Percentiles rank a stretch among this genome's conserved stretches.
These are phyloP conservation scores for Brachirus orientalis DNA, from an alignment of 2,113 vertebrate genomes.

Conservation along the genomic window DNA sequence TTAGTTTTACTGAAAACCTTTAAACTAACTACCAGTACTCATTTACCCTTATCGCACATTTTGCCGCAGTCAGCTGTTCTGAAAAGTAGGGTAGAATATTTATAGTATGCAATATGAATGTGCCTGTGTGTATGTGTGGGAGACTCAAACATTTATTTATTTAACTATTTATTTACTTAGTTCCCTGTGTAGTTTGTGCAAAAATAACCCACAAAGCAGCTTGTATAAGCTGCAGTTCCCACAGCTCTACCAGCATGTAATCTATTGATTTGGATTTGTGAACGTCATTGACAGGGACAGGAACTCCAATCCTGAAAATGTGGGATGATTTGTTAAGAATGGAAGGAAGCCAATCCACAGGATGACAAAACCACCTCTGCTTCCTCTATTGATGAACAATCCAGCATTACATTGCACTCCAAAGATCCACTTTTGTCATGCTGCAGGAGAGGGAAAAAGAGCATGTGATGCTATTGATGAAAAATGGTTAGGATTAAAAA, in stretches of 20 bases:
- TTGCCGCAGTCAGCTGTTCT: no score
- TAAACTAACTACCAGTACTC: no score
- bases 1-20: no score
- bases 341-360: slow-evolving; percentile 72
- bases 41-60: no score
- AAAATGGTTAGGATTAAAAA: slow-evolving; percentile 35
- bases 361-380: slow-evolving; percentile 68
- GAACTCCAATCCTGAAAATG: slow-evolving; percentile 67
- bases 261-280: slow-evolving; percentile 67
- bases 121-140: no score
- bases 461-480: slow-evolving; percentile 58
- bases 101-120: no score
- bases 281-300: slow-evolving; percentile 52
- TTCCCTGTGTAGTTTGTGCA: slow-evolving; percentile 6
- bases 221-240: slow-evolving; percentile 47
- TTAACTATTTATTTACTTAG: no score
- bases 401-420: slow-evolving; percentile 38
- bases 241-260: slow-evolving; percentile 37
- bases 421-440: slow-evolving; percentile 61
- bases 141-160: no score
- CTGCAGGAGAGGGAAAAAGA: slow-evolving; percentile 16
- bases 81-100: no score
- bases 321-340: slow-evolving; percentile 74
- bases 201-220: slow-evolving; percentile 19
- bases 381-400: slow-evolving; percentile 68